Percentiles rank a stretch among this genome's conserved stretches.
Conservation (phyloP, 1,140 invertebrate genomes). For the Papilio machaon region DNA sequence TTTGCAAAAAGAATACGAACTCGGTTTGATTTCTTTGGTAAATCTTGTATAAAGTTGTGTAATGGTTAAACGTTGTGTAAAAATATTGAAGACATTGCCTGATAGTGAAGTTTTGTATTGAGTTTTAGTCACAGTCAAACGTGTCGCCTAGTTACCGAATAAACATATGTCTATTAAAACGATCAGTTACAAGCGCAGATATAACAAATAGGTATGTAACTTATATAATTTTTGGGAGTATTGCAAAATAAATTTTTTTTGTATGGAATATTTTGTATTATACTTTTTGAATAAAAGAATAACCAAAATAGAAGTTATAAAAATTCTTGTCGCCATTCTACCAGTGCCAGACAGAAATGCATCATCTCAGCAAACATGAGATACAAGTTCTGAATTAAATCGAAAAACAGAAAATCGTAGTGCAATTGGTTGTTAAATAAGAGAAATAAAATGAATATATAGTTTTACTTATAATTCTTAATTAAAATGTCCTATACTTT, state of each 20-base stretch:
- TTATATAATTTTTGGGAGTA: no score
- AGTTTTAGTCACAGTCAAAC: not conserved
- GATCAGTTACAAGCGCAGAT: constrained; percentile 3
- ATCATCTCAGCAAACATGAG: not conserved
- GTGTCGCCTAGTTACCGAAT: not conserved
- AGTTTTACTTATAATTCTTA: not conserved
- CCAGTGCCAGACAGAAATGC: not conserved
- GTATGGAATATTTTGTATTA: no score
- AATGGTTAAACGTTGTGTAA: not conserved
- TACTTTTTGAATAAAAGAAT: not conserved
- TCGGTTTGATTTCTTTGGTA: not conserved
- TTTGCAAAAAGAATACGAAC: not conserved
- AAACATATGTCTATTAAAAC: not conserved
- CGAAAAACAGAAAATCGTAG: not conserved
- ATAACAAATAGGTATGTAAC: not conserved
- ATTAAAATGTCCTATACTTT: not conserved
- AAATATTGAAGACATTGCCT: not conserved
- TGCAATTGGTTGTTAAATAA: not conserved
- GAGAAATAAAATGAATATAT: not conserved
- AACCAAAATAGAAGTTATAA: not conserved
- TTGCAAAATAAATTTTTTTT: no score
- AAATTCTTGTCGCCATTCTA: not conserved
- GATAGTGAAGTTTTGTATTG: not conserved
- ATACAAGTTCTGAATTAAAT: not conserved
- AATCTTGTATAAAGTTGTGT: not conserved